Conservation (phyloP, 1,140 invertebrate species). For the Hypothenemus hampei region DNA sequence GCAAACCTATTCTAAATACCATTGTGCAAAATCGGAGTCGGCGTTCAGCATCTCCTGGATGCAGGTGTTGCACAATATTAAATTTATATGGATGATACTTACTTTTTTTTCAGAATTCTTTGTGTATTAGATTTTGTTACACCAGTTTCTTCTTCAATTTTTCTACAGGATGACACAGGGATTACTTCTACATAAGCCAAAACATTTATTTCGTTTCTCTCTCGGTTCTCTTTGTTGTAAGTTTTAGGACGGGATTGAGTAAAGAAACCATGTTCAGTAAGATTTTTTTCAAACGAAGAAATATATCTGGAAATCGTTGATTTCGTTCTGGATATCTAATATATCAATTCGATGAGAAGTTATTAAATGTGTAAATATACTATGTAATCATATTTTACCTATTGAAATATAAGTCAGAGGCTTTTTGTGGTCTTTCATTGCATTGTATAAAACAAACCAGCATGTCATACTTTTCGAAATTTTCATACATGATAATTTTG, state of each 20-base stretch:
- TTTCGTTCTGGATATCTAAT: too few relatives aligned
- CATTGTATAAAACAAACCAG: neutral
- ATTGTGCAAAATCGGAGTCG: neutral
- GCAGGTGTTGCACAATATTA: neutral
- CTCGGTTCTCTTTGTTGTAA: neutral
- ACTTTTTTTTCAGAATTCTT: neutral
- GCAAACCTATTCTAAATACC: neutral
- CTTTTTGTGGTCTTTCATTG: neutral
- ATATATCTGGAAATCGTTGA: too few relatives aligned
- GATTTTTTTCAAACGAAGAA: neutral
- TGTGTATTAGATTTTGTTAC: neutral
- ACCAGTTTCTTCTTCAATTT: neutral
- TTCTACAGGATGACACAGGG: neutral
- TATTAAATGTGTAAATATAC: neutral
- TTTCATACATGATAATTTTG: too few relatives aligned
- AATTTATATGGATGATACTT: neutral
- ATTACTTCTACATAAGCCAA: too few relatives aligned
- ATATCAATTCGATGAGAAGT: too few relatives aligned
- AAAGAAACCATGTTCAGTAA: neutral
- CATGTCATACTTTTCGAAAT: conserved; percentile 2
- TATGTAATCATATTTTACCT: neutral
- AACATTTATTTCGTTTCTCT: neutral
- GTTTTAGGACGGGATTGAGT: neutral
- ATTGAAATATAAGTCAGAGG: neutral
- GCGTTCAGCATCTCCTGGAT: neutral